phyloP scores from a whole-genome alignment of 2,888 invertebrate genomes.

The Ormyrus rosae region DNA sequence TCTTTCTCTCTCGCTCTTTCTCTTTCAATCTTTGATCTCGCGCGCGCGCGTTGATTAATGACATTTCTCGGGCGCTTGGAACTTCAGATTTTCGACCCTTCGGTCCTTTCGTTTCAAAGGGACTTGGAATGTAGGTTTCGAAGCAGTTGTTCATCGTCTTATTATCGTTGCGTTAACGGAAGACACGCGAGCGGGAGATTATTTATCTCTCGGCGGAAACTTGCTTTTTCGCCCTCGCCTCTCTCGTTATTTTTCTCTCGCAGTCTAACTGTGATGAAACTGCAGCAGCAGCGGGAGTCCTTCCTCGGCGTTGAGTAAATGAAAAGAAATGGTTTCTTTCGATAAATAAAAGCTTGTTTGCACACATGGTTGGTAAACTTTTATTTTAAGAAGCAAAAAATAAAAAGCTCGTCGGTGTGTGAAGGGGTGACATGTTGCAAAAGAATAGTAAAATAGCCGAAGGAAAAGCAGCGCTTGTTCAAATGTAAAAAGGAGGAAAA shows the following conservation, averaged over 20 bases:
- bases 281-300: neutral
- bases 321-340: conserved; percentile 14
- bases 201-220: conserved; percentile 29
- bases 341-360: conserved; percentile 6
- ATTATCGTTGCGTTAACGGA: conserved; percentile 22
- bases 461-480: no score
- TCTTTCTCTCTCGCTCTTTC: no score
- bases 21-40: no score
- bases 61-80: conserved; percentile 6
- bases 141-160: neutral
- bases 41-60: neutral
- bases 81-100: conserved; percentile 6
- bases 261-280: neutral
- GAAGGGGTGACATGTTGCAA: no score
- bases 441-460: no score
- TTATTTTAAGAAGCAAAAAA: no score
- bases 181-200: conserved; percentile 19
- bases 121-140: neutral
- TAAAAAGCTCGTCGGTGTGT: no score
- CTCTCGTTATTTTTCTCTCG: neutral
- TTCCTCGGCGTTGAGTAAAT: neutral
- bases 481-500: neutral
- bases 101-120: neutral
- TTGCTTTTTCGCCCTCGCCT: conserved; percentile 3
- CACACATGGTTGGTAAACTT: no score